Base-by-base conservation (phyloP, 1,140 invertebrate species). In the Cyphomyrmex costatus region DNA sequence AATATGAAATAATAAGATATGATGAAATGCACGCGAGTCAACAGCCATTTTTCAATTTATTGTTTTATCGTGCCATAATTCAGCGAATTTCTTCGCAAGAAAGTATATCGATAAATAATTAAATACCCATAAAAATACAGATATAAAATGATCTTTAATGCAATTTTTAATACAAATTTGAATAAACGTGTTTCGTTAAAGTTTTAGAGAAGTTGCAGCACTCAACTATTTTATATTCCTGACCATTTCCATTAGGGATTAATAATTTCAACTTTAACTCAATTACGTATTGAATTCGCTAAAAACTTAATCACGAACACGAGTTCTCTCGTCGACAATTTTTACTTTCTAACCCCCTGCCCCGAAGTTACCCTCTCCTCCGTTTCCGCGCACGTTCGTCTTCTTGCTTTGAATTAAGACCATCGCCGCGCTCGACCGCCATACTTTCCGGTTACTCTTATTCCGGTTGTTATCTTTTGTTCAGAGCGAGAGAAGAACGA, bases 391-490 rank as follows among this genome's bases (percentile, higher is more conserved):
- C 51, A 21, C 77, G 19, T 63, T 27, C 21, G 36, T 78, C 58
- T 74, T 51, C 24, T 74, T 74, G 42, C 24, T 36, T 79, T 86
- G 66, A 91, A 88, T 89, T 84, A 74, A 89, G 71, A 77, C 30
- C 61, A 76, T 56, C 58, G 16, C 12, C 61, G 58, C 58, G 61
- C 82, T 66, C 58, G 58, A 73, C 51, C 80, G 16, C 85, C 85
- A 16, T 73, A 65, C 78, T 74, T 84, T 77, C 58, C 60, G 84
- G 83, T 90, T 89, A 92, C 88, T 91, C 90, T 92, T 89, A 91
- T 87, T 85, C 85, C 71, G 74, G 74, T 87, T 88, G 85, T 93
- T 90, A 88, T 91, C 92, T 91, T 93, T 93, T 93, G 92, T 93
- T 91, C 87, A 85, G 68, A 12, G 60, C 58, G 80, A 68, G 61